Evolutionary conservation across 2,797 vertebrate species (phyloP).

Genomic region (Oophaga sylvatica): DNA sequence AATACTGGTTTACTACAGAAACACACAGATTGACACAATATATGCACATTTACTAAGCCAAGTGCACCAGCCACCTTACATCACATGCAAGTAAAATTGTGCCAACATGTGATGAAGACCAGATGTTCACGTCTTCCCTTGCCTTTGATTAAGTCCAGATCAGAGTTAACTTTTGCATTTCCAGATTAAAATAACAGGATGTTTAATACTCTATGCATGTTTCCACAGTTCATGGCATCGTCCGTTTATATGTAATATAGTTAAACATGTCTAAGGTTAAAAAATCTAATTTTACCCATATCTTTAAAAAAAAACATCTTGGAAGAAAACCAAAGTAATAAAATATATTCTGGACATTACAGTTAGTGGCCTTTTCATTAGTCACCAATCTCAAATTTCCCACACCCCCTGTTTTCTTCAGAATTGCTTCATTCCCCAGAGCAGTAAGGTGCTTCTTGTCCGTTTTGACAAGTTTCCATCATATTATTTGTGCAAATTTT

Average conservation of each 20-base stretch:
- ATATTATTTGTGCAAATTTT: too few relatives aligned
- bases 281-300: not conserved
- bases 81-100: constrained; percentile 1
- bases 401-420: not conserved
- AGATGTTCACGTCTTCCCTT: constrained; percentile 27
- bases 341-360: not conserved
- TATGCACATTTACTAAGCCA: not conserved
- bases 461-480: too few relatives aligned
- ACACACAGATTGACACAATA: not conserved
- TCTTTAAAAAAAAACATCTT: not conserved
- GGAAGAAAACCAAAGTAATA: not conserved
- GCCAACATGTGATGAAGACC: constrained; percentile 36
- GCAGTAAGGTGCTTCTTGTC: too few relatives aligned
- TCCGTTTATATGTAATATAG: not conserved
- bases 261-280: not conserved
- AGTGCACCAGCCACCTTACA: constrained; percentile 29
- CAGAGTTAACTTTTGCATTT: not conserved
- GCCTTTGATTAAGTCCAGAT: not conserved
- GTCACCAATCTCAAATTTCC: not conserved
- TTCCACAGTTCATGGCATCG: not conserved
- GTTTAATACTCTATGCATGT: not conserved
- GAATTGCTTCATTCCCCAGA: not conserved
- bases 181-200: not conserved
- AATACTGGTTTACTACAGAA: not conserved
- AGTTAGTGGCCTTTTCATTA: not conserved